Percentiles rank a stretch among this genome's conserved stretches.
Conservation (phyloP, 2,888 invertebrate species). For the Spodoptera exigua region DNA sequence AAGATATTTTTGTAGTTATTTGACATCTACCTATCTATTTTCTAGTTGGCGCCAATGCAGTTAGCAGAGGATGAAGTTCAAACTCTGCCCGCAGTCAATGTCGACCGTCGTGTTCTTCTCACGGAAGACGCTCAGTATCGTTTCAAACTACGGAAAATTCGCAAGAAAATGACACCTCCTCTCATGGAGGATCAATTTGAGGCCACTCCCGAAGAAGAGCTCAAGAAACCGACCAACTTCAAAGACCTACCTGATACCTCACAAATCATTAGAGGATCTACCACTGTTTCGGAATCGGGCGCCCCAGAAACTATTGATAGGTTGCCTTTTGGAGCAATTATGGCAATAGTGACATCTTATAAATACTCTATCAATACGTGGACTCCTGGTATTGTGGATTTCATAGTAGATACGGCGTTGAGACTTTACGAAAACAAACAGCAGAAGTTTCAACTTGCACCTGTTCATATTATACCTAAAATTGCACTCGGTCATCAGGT, state of each 20-base stretch:
- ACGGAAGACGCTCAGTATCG: constrained; percentile 80
- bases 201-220: constrained; percentile 83
- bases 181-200: constrained; percentile 68
- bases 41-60: constrained; percentile 68
- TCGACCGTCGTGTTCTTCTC: constrained; percentile 76
- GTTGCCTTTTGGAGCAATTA: constrained; percentile 89
- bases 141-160: constrained; percentile 77
- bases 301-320: constrained; percentile 68
- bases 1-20: background rate
- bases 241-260: constrained; percentile 89
- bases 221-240: constrained; percentile 89
- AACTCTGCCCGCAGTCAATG: constrained; percentile 69
- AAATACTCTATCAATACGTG: constrained; percentile 90
- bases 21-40: background rate
- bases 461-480: constrained; percentile 90
- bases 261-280: constrained; percentile 88
- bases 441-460: constrained; percentile 82
- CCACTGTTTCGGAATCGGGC: constrained; percentile 71
- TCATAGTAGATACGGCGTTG: constrained; percentile 85
- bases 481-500: constrained; percentile 89
- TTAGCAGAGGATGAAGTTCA: constrained; percentile 76
- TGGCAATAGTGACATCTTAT: constrained; percentile 90
- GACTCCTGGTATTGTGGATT: constrained; percentile 90
- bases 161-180: constrained; percentile 78
- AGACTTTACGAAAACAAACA: constrained; percentile 80